phyloP scores from a whole-genome alignment of 2,888 invertebrate species.

The Andrena camellia region DNA sequence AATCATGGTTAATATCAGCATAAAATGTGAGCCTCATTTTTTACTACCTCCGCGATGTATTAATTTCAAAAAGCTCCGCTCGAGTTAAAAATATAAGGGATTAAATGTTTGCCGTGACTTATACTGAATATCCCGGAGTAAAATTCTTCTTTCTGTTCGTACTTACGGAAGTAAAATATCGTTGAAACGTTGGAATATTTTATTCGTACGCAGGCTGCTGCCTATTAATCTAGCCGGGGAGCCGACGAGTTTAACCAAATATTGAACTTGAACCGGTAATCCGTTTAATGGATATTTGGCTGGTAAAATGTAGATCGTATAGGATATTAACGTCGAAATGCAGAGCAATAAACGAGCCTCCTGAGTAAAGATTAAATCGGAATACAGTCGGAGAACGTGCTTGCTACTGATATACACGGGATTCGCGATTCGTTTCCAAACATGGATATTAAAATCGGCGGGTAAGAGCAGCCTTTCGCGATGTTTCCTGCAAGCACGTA shows the following conservation, averaged over 20 bases:
- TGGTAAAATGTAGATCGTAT: slow-evolving; percentile 64
- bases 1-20: too few species aligned
- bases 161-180: slow-evolving; percentile 21
- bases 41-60: background rate
- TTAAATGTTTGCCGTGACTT: slow-evolving; percentile 29
- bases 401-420: slow-evolving; percentile 43
- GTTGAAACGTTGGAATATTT: slow-evolving; percentile 60
- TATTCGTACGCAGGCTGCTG: slow-evolving; percentile 30
- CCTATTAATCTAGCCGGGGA: slow-evolving; percentile 55
- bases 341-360: slow-evolving; percentile 59
- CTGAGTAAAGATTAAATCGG: slow-evolving; percentile 63
- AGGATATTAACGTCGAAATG: slow-evolving; percentile 58
- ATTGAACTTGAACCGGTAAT: slow-evolving; percentile 64
- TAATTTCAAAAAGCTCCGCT: background rate
- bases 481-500: slow-evolving; percentile 36
- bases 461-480: slow-evolving; percentile 1
- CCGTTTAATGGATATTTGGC: slow-evolving; percentile 69
- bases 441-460: slow-evolving; percentile 53
- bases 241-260: slow-evolving; percentile 66
- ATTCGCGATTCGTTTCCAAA: slow-evolving; percentile 45
- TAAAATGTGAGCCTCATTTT: slow-evolving; percentile 19
- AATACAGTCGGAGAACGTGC: slow-evolving; percentile 38
- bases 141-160: slow-evolving; percentile 11
- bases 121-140: slow-evolving; percentile 36
- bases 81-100: background rate